phyloP scores from a whole-genome alignment of 2,888 invertebrate genomes.

The Caenorhabditis sulstoni region DNA sequence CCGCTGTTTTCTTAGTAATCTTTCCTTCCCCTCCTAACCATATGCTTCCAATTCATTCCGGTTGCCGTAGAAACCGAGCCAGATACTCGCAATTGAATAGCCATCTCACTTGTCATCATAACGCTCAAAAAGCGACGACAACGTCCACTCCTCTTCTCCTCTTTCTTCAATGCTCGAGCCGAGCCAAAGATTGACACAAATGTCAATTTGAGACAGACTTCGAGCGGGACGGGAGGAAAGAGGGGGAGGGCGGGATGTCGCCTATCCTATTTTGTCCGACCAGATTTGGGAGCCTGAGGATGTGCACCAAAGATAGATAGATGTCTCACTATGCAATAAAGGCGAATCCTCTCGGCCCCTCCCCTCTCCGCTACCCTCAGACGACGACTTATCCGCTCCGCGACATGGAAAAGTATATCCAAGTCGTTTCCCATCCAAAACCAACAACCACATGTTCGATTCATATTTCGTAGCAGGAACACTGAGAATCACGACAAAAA shows the following conservation, averaged over 20 bases:
- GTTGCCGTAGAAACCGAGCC: constrained; percentile 19
- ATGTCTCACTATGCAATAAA: constrained; percentile 55
- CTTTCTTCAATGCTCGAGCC: constrained; percentile 16
- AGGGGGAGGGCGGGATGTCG: too few species aligned
- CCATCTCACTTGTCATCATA: constrained; percentile 39
- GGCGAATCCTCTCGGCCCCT: constrained; percentile 20
- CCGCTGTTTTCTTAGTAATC: too few species aligned
- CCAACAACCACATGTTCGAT: constrained; percentile 8
- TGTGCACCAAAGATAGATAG: constrained; percentile 50
- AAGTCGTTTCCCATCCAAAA: background rate
- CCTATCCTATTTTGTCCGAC: constrained; percentile 12
- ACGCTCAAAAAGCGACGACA: constrained; percentile 29
- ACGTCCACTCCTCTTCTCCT: constrained; percentile 16
- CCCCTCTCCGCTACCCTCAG: constrained; percentile 13
- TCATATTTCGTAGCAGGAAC: background rate
- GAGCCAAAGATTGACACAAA: constrained; percentile 51
- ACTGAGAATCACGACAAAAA: too few species aligned
- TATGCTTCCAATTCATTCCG: background rate
- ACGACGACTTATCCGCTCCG: constrained; percentile 34
- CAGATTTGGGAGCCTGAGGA: constrained; percentile 27
- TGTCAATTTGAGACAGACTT: constrained; percentile 28
- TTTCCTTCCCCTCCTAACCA: background rate
- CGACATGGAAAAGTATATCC: constrained; percentile 42
- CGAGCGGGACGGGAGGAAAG: background rate
- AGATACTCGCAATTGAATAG: background rate